phyloP scores from a whole-genome alignment of 2,797 vertebrate genomes.

The Varecia variegata region DNA sequence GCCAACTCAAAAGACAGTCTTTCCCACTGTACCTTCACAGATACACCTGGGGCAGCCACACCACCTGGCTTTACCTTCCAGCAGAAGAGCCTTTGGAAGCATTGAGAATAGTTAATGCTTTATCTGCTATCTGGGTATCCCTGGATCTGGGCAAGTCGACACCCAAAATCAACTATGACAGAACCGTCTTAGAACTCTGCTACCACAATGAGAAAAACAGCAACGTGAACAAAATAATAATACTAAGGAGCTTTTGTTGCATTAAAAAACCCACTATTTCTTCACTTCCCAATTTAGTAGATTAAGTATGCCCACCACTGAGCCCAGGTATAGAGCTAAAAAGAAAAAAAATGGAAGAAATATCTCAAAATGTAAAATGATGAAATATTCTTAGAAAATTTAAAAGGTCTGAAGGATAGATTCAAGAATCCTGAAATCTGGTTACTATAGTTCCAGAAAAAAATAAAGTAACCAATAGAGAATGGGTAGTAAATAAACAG shows the following conservation, averaged over 20 bases:
- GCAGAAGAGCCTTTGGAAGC: background rate
- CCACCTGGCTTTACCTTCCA: background rate
- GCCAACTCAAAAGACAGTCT: background rate
- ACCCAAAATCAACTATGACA: background rate
- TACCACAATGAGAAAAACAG: background rate
- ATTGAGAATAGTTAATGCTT: background rate
- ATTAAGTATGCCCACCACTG: background rate
- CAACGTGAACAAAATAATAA: background rate
- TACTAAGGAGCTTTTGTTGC: background rate
- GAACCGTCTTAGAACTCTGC: background rate
- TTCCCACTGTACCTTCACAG: background rate
- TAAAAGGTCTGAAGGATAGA: background rate
- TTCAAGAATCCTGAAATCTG: background rate
- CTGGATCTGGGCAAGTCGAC: background rate
- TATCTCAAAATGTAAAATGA: background rate
- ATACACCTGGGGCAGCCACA: background rate
- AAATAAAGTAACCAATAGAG: background rate
- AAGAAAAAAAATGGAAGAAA: background rate
- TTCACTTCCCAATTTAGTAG: background rate
- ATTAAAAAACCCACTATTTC: background rate
- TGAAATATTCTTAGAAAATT: background rate
- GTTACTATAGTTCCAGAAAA: background rate
- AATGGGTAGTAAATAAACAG: background rate
- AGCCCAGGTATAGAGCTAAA: background rate
- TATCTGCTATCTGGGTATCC: background rate